Evolutionary conservation across 2,113 vertebrate species (phyloP), one percentile per base, ranked within the genome.

Genomic region (Anhinga anhinga): DNA sequence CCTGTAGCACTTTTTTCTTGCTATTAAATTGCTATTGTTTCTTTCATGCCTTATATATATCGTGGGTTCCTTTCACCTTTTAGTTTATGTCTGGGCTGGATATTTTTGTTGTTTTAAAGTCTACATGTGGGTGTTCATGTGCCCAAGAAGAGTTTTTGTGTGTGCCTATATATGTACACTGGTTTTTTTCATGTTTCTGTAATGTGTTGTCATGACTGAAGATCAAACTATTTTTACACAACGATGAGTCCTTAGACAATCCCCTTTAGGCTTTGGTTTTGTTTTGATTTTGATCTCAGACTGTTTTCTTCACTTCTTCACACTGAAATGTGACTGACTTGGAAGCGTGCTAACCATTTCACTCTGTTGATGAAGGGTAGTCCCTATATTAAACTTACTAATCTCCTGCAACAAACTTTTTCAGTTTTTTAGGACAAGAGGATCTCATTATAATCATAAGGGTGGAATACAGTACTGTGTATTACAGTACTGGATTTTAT

Each of bases 151-250:
- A 55, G 34, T 65, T 25, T 56, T 0, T 58, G 14, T 69, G 34
- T 49, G 34, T 44, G 13, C 2, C 2, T 36, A 9, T 59, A 7
- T 56, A 34, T 20, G 26, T 74, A 44, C 7, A n/a, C 22, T 2
- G 0, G 6, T 23, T 38, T 77, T 83, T 63, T 61, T 26, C 32
- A 73, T 13, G 20, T 67, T 86, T 91, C 71, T 79, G 11, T 79
- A 61, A 45, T 29, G 25, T 52, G 34, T 85, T 95, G 65, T 72
- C 73, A 52, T 74, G 59, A 81, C 42, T 76, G 69, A 93, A 69
- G 50, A 78, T 92, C 59, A 86, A 95, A 40, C 58, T 88, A 4
- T 91, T 94, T 95, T 97, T 93, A 95, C 29, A 38, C 53, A 80
- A 27, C 14, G 18, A 30, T 84, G 30, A 88, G 16, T 80, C 38